Base-by-base conservation (phyloP, 2,888 invertebrate species). In the Halocaridina rubra region DNA sequence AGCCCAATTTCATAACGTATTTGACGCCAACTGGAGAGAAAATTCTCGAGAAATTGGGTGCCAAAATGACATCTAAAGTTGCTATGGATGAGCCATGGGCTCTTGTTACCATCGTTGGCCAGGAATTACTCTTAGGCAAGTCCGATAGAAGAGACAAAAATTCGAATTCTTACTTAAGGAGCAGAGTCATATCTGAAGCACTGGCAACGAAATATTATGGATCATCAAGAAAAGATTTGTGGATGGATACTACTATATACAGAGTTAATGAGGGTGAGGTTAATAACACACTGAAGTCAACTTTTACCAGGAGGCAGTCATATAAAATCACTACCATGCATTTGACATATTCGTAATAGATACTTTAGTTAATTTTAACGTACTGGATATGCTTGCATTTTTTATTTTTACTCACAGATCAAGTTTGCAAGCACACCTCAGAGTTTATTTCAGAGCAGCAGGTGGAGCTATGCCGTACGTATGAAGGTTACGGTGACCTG, bases 401-500 rank as follows among this genome's bases (percentile, higher is more conserved):
- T n/a, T n/a, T n/a, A n/a, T n/a, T n/a, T n/a, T n/a, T n/a, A n/a
- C n/a, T n/a, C n/a, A n/a, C n/a, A n/a, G n/a, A n/a, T n/a, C n/a
- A n/a, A n/a, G n/a, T n/a, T n/a, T n/a, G n/a, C n/a, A n/a, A n/a
- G n/a, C n/a, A n/a, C n/a, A n/a, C n/a, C n/a, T n/a, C n/a, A n/a
- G n/a, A n/a, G n/a, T n/a, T n/a, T n/a, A n/a, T n/a, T n/a, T 8
- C 27, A 4, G 2, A 13, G n/a, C 33, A 30, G 8, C 81, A 81
- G 32, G 67, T n/a, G 4, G 13, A n/a, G 39, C 80, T 84, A 24
- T 84, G 84, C 57, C 19, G 57, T 22, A 7, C 4, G 4, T 84
- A 84, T 24, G 84, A 84, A 7, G 80, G 84, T 7, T 84, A 84
- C 24, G 67, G 84, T 27, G 79, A 64, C n/a, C 75, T 84, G 32